phyloP scores from a whole-genome alignment of 37 sponge, comb jelly and placozoan species.

The Amphimedon queenslandica region DNA sequence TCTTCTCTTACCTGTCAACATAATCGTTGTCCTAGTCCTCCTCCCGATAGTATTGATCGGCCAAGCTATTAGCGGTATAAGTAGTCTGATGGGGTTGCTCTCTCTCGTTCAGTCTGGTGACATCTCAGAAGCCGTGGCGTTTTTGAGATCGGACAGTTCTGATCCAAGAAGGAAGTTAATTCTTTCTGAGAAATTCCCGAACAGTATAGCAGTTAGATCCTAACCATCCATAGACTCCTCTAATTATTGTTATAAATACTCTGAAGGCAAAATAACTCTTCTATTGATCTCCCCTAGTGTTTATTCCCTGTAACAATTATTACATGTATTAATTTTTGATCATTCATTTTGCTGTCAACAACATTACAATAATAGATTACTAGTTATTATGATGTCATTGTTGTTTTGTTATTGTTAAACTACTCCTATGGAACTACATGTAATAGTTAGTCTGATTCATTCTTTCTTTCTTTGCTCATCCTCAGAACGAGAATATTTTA shows the following conservation, averaged over 20 bases:
- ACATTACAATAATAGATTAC: no score
- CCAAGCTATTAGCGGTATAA: constrained; percentile 17
- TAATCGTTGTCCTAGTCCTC: constrained; percentile 18
- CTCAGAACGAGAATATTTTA: no score
- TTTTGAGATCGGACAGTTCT: constrained; percentile 44
- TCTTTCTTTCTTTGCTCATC: no score
- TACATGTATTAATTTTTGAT: no score
- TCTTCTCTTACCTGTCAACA: constrained; percentile 18
- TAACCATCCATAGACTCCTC: background rate
- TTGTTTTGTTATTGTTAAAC: no score
- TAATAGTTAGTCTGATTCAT: no score
- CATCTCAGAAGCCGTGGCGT: constrained; percentile 19
- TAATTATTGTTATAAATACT: no score
- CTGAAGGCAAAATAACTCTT: no score
- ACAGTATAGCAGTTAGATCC: constrained; percentile 66
- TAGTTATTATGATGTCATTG: no score
- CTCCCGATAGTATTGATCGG: constrained; percentile 39
- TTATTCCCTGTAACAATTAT: no score
- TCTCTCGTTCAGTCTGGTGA: constrained; percentile 37
- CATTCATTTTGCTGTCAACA: no score
- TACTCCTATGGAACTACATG: no score
- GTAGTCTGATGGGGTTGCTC: constrained; percentile 18
- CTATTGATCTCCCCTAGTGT: background rate
- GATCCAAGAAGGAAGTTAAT: constrained; percentile 5
- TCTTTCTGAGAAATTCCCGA: constrained; percentile 40